These are phyloP conservation scores for Drosophila aldrichi DNA, from an alignment of 2,888 invertebrate species.

Conservation along the genomic window DNA sequence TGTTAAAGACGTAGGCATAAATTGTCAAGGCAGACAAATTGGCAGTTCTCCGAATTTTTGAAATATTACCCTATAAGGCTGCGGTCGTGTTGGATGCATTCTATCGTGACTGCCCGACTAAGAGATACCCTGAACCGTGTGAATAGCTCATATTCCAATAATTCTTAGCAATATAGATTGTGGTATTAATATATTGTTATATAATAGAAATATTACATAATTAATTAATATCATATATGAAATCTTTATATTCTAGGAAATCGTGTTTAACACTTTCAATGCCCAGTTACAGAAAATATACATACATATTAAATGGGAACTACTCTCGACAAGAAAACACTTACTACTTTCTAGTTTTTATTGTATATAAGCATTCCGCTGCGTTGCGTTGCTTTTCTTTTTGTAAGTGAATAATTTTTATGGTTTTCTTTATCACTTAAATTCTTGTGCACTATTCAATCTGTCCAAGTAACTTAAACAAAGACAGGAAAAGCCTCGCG, in stretches of 20 bases:
- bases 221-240: not conserved
- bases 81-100: no score
- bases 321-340: no score
- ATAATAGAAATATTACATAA: no score
- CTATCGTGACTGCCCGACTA: no score
- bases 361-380: not conserved
- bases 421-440: slow-evolving; percentile 13
- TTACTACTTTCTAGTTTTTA: slow-evolving; percentile 9
- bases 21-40: slow-evolving; percentile 20
- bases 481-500: slow-evolving; percentile 11
- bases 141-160: no score
- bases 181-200: no score
- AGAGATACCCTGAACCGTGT: no score
- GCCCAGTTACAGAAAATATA: not conserved
- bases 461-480: not conserved
- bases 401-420: slow-evolving; percentile 8
- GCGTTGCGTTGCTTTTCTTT: slow-evolving; percentile 5
- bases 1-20: not conserved
- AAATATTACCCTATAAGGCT: not conserved
- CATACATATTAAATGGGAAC: not conserved
- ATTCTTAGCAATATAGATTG: no score
- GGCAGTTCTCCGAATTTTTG: not conserved
- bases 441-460: slow-evolving; percentile 1
- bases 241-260: not conserved
- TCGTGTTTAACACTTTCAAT: not conserved